These are phyloP conservation scores for Glaucidium brasilianum DNA, from an alignment of 2,113 vertebrate genomes.

Conservation along the genomic window DNA sequence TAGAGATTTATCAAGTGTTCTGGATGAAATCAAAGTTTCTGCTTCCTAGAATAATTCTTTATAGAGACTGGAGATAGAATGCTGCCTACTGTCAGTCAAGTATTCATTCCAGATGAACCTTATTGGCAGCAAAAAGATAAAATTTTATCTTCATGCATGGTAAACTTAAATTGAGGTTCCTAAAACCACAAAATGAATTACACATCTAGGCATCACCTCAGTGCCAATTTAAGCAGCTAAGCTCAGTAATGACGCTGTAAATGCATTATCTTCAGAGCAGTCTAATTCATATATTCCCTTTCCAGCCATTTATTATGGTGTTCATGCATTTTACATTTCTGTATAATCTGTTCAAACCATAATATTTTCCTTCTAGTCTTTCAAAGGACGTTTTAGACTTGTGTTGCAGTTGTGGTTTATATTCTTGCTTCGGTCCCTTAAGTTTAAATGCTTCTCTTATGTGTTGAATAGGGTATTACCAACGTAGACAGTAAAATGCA, in stretches of 20 bases:
- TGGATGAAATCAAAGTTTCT: not conserved
- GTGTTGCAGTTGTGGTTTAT: not conserved
- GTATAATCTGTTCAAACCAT: not conserved
- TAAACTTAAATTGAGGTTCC: not conserved
- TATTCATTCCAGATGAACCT: not conserved
- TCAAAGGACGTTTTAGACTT: not conserved
- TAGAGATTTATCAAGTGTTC: not conserved
- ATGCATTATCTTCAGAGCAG: conserved; percentile 21
- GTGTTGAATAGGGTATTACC: not conserved
- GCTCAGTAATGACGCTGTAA: conserved; percentile 16
- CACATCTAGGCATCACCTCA: conserved; percentile 15
- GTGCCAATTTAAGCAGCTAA: conserved; percentile 27
- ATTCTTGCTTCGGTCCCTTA: not conserved
- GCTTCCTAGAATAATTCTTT: not conserved
- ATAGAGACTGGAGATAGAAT: not conserved
- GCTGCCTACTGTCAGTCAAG: not conserved
- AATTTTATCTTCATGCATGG: conserved; percentile 31
- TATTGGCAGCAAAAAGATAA: conserved; percentile 12
- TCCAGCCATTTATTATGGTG: not conserved
- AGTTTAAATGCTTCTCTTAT: conserved; percentile 9
- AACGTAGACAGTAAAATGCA: not conserved
- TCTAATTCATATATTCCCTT: conserved; percentile 27
- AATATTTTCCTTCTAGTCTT: conserved; percentile 37
- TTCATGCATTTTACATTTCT: conserved; percentile 32
- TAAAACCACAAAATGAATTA: conserved; percentile 39